Evolutionary conservation across 2,113 vertebrate genomes (phyloP).

Genomic region (Burhinus bistriatus): DNA sequence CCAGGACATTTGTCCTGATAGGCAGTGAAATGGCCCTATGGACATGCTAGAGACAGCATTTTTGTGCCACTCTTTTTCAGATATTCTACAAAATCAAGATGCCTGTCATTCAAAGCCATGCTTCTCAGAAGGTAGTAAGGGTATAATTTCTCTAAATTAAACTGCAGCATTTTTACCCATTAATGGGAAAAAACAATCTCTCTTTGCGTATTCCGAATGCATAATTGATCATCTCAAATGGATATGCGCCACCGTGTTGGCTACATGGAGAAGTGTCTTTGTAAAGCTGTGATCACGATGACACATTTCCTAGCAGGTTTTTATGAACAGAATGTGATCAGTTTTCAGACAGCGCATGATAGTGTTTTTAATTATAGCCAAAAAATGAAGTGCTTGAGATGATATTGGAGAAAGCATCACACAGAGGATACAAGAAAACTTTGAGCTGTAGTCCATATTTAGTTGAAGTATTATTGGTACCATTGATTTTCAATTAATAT

Average conservation of each 20-base stretch:
- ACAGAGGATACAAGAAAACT: background rate
- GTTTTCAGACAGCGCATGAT: background rate
- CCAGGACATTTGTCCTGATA: background rate
- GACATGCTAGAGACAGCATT: background rate
- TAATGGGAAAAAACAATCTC: background rate
- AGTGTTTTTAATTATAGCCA: conserved; percentile 1
- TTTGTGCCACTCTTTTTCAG: background rate
- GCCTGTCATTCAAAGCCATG: conserved; percentile 11
- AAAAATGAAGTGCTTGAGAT: conserved; percentile 36
- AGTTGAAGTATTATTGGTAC: background rate
- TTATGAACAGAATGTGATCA: background rate
- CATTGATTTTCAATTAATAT: conserved; percentile 42
- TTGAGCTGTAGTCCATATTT: background rate
- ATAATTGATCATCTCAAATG: background rate
- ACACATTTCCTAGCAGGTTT: background rate
- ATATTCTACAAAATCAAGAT: conserved; percentile 6
- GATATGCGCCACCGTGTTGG: accelerated
- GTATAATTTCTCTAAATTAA: conserved; percentile 22
- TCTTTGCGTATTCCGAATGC: background rate
- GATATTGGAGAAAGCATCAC: background rate
- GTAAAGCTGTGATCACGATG: background rate
- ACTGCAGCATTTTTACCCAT: background rate
- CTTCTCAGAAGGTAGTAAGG: background rate
- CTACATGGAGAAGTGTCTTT: background rate
- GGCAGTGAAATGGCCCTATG: conserved; percentile 37